Conservation (phyloP, 2,888 invertebrate genomes). For the Drosophila infuscata region DNA sequence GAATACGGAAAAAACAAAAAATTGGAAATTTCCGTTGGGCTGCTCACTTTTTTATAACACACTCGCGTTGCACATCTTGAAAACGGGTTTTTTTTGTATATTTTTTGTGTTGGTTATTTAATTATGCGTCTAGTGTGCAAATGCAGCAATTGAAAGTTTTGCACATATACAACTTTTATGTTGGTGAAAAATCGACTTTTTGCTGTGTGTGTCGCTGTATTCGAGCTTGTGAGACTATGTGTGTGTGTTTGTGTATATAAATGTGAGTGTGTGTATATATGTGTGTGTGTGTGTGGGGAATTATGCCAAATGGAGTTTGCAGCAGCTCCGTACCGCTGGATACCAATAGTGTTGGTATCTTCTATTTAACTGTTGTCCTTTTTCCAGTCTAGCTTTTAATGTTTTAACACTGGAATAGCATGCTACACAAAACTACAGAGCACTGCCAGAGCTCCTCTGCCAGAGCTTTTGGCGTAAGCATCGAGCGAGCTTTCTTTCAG, state of each 20-base stretch:
- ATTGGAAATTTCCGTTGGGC: not conserved
- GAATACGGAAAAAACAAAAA: conserved; percentile 14
- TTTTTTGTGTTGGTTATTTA: conserved; percentile 5
- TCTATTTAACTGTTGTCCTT: conserved; percentile 77
- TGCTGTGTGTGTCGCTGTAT: conserved; percentile 39
- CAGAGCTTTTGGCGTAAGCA: conserved; percentile 31
- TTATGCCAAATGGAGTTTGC: conserved; percentile 74
- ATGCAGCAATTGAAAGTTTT: conserved; percentile 68
- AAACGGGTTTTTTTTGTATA: conserved; percentile 3
- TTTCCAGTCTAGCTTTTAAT: conserved; percentile 78
- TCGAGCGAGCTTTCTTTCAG: conserved; percentile 53
- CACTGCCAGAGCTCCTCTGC: conserved; percentile 21
- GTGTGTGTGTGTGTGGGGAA: conserved; percentile 64
- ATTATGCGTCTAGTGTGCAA: conserved; percentile 31
- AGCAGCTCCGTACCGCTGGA: conserved; percentile 65
- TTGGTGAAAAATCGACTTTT: conserved; percentile 81
- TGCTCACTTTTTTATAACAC: conserved; percentile 29
- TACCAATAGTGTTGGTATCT: conserved; percentile 82
- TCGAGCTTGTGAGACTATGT: not conserved
- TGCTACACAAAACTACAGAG: conserved; percentile 32
- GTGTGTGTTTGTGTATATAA: conserved; percentile 20
- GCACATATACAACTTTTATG: conserved; percentile 70
- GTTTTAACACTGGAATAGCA: conserved; percentile 71
- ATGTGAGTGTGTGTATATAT: not conserved
- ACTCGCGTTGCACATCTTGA: conserved; percentile 29